Evolutionary conservation across 2,113 vertebrate species (phyloP), one percentile per base, ranked within the genome.

Genomic region (Sinocyclocheilus rhinocerous): DNA sequence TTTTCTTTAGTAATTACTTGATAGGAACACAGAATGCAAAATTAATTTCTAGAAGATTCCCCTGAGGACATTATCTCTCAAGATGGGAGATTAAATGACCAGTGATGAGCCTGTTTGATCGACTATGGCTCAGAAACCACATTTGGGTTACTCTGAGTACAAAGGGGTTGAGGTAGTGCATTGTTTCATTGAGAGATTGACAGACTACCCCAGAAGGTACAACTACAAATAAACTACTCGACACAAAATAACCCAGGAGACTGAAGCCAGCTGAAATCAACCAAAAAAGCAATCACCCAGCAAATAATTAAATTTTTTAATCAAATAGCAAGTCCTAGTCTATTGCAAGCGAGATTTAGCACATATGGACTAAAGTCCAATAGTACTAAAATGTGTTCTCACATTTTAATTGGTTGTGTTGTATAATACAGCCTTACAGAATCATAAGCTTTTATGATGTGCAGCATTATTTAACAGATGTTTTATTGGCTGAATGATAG

Each of bases 391-490:
- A 45, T 3, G 22, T 75, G 22, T 75, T 75, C 12, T 48, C 18
- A 11, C 69, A 22, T 39, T 22, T 72, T 42, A 72, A 48, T 75
- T 15, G 24, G 7, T 52, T 26, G n/a, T 20, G 36, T 76, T 26
- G 39, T 4, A 18, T 48, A 76, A 52, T 13, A 1, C 48, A 52
- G 48, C n/a, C 24, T 29, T 55, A 29, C 45, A 52, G 24, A 76
- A 76, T 76, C 12, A 29, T 26, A 52, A 13, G 72, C 39, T 55
- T 52, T 77, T 77, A 77, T 55, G 75, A 33, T 20, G 75, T 52
- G 12, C 75, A 29, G 24, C 45, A 26, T 29, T 15, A 77, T 55
- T 77, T 52, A 77, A 55, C 75, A 55, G 75, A 77, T 77, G 75
- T 13, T 52, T 52, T 16, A 24, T 18, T 52, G 13, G 24, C 45